Evolutionary conservation across 2,797 vertebrate species (phyloP).

Genomic region (Intellagama lesueurii): DNA sequence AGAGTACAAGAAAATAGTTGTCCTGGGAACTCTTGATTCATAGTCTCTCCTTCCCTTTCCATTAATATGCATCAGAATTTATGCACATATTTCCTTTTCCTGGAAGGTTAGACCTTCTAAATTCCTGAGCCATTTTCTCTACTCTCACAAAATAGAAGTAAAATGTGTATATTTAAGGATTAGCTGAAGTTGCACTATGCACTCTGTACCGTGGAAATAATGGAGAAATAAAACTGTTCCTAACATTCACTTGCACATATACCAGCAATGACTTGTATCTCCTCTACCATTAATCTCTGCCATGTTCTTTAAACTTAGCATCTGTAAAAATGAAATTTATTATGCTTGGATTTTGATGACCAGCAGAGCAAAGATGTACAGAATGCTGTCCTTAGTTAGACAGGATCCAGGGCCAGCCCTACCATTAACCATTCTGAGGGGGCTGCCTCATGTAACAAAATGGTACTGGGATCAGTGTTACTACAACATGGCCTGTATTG

Average conservation of each 20-base stretch:
- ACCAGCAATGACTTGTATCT: slow-evolving; percentile 16
- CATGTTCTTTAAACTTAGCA: neutral
- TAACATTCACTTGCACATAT: slow-evolving; percentile 10
- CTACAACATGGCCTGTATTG: too few relatives aligned
- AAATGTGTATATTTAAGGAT: slow-evolving; percentile 17
- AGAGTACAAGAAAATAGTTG: neutral
- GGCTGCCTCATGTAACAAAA: too few relatives aligned
- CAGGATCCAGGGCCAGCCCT: too few relatives aligned
- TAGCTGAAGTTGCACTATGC: slow-evolving; percentile 32
- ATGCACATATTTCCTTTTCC: neutral
- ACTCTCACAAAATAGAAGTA: slow-evolving; percentile 17
- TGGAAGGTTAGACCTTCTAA: neutral
- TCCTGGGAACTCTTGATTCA: neutral
- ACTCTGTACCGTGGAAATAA: neutral
- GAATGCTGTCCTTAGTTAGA: neutral
- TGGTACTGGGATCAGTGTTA: too few relatives aligned
- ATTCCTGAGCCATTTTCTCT: slow-evolving; percentile 3
- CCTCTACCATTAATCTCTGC: slow-evolving; percentile 21
- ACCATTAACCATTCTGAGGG: too few relatives aligned
- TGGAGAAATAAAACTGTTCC: slow-evolving; percentile 38
- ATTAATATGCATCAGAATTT: neutral
- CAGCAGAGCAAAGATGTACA: too few relatives aligned
- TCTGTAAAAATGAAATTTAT: neutral
- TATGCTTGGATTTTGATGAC: neutral
- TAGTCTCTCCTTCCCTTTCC: neutral